These are phyloP conservation scores for Dicranocentrus wangi DNA, from an alignment of 2,888 invertebrate species.

Conservation along the genomic window DNA sequence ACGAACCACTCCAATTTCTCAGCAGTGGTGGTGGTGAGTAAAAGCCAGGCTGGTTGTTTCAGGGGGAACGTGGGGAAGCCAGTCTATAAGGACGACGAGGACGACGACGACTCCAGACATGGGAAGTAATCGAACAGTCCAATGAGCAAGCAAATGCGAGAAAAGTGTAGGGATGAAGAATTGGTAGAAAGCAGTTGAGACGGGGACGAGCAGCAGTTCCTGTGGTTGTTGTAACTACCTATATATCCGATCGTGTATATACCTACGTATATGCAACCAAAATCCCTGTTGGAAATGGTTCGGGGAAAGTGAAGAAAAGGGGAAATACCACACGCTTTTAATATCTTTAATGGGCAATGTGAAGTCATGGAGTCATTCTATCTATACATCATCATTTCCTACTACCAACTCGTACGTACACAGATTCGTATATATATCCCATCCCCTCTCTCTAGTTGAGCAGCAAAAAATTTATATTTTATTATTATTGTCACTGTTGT, in stretches of 20 bases:
- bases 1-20: slow-evolving; percentile 1
- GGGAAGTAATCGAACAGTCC: slow-evolving; percentile 61
- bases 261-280: too few relatives aligned
- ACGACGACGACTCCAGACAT: too few relatives aligned
- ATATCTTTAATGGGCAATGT: slow-evolving; percentile 22
- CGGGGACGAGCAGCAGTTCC: background rate
- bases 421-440: too few relatives aligned
- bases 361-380: too few relatives aligned
- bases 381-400: too few relatives aligned
- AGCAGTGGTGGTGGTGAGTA: slow-evolving; percentile 13
- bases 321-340: slow-evolving; percentile 29
- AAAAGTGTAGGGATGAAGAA: background rate
- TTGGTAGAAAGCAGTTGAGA: slow-evolving; percentile 28
- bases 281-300: too few relatives aligned
- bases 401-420: too few relatives aligned
- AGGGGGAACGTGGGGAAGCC: too few relatives aligned
- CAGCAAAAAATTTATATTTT: too few relatives aligned
- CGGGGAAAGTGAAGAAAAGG: slow-evolving; percentile 43
- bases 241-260: background rate
- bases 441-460: too few relatives aligned
- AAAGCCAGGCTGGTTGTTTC: too few relatives aligned
- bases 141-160: slow-evolving; percentile 50
- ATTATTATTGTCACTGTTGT: too few relatives aligned
- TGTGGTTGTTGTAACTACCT: background rate
- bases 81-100: slow-evolving; percentile 20